Conservation (phyloP, 2,113 vertebrate genomes). For the Asarcornis scutulata region DNA sequence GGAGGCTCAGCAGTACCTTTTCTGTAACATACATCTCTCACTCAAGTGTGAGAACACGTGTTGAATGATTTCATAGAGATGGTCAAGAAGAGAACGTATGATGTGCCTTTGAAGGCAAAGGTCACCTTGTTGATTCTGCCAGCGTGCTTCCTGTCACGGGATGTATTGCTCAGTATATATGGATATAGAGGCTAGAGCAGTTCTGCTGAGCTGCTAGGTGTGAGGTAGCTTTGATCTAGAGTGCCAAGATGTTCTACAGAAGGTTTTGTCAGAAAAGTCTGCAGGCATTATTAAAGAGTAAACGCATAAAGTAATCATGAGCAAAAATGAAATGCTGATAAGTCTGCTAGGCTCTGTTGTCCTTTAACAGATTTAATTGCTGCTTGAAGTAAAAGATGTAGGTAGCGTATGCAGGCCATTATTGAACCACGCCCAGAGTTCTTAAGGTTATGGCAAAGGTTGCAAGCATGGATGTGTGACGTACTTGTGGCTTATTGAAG, state of each 20-base stretch:
- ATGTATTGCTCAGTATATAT: not conserved
- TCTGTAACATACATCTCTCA: not conserved
- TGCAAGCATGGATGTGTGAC: accelerated
- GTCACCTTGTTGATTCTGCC: not conserved
- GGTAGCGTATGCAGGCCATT: not conserved
- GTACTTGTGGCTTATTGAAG: not conserved
- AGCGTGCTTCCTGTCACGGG: not conserved
- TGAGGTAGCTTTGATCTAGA: not conserved
- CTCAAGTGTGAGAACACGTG: not conserved
- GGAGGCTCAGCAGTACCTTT: not conserved
- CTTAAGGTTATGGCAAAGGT: not conserved
- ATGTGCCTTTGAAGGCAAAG: not conserved
- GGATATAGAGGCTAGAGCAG: not conserved
- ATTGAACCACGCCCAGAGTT: not conserved
- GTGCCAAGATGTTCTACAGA: not conserved
- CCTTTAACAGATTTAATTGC: not conserved
- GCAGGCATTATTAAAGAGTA: not conserved
- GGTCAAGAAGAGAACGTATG: not conserved
- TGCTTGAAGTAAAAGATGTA: not conserved
- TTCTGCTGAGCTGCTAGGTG: not conserved
- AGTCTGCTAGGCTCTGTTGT: not conserved
- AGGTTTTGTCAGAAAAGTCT: not conserved
- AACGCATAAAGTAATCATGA: not conserved
- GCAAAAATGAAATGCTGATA: not conserved
- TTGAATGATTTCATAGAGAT: not conserved